phyloP scores from a whole-genome alignment of 2,113 vertebrate genomes.

The Petrocephalus zakoni region DNA sequence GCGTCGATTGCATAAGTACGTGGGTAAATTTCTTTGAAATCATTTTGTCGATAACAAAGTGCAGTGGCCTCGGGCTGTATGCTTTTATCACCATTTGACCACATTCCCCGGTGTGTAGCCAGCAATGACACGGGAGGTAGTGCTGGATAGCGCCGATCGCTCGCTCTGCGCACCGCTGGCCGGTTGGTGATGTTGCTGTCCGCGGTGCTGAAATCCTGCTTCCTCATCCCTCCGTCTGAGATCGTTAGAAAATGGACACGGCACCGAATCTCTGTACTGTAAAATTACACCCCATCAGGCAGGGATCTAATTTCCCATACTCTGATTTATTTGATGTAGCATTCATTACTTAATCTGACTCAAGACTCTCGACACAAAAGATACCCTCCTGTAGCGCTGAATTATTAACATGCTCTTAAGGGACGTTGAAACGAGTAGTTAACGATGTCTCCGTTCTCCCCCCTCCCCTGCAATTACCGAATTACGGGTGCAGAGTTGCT shows the following conservation, averaged over 20 bases:
- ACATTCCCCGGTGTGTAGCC: neutral
- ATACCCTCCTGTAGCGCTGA: neutral
- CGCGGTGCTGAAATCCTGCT: conserved; percentile 20
- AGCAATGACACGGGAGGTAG: neutral
- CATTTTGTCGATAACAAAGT: neutral
- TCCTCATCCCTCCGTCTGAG: neutral
- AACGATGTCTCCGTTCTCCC: neutral
- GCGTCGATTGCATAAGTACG: neutral
- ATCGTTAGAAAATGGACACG: neutral
- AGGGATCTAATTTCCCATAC: neutral
- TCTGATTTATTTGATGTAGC: conserved; percentile 8
- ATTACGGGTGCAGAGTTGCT: neutral
- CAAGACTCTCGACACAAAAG: neutral
- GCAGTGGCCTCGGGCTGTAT: neutral
- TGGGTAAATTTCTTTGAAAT: neutral
- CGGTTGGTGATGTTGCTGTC: conserved; percentile 3
- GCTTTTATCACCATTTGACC: neutral
- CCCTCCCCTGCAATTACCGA: neutral
- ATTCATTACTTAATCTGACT: neutral
- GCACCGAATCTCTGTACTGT: too few relatives aligned
- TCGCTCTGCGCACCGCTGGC: neutral
- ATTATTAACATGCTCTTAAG: conserved; percentile 2
- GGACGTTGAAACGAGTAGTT: neutral
- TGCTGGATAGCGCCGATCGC: neutral
- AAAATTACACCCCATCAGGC: neutral